Conservation (phyloP, 2,113 vertebrate species). For the Gallinago jamesoni region DNA sequence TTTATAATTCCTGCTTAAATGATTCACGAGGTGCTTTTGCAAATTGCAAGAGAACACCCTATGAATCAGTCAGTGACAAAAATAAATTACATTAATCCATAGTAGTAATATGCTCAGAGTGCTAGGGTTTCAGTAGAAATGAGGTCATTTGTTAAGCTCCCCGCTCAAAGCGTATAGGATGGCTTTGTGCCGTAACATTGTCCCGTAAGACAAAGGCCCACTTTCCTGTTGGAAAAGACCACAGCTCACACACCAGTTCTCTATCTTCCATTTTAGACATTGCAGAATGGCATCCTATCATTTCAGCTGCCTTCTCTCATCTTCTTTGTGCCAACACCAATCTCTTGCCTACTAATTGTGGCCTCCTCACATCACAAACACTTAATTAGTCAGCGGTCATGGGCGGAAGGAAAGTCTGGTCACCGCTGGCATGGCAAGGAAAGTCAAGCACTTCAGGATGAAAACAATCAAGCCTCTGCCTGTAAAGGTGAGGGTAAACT, state of each 20-base stretch:
- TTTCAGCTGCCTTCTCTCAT: background rate
- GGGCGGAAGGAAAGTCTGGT: background rate
- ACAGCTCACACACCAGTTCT: background rate
- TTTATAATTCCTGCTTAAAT: slow-evolving; percentile 45
- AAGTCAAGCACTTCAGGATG: background rate
- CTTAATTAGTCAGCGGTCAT: background rate
- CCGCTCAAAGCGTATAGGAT: background rate
- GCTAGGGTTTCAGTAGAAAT: slow-evolving; percentile 48
- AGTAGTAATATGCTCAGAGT: background rate
- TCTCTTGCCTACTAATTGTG: background rate
- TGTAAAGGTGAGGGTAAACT: background rate
- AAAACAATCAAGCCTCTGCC: background rate
- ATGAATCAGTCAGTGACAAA: slow-evolving; percentile 65
- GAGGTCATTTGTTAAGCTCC: slow-evolving; percentile 51
- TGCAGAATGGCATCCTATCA: background rate
- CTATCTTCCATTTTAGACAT: background rate
- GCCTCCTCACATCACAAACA: background rate
- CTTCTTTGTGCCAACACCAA: background rate
- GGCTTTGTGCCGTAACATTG: background rate
- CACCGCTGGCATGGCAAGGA: background rate
- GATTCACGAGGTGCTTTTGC: slow-evolving; percentile 50
- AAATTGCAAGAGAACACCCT: slow-evolving; percentile 59
- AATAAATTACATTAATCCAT: slow-evolving; percentile 29
- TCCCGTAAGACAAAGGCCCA: slow-evolving; percentile 3
- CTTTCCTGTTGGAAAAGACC: background rate